Percentiles rank a stretch among this genome's conserved stretches.
Evolutionary conservation across 2,888 invertebrate genomes (phyloP).

Genomic region (Omphaloscelis lunosa): DNA sequence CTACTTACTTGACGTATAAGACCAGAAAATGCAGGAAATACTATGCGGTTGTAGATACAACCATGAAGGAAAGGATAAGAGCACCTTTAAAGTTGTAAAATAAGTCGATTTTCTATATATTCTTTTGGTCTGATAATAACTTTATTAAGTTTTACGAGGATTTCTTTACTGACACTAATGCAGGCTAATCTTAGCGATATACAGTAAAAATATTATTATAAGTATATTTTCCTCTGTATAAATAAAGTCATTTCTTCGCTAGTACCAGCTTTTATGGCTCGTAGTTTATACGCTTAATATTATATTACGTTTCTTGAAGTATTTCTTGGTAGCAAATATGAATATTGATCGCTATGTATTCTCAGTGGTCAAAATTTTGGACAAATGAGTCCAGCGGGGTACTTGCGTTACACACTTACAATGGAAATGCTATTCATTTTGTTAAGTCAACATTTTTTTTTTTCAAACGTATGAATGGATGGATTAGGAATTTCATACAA

Average conservation of each 20-base stretch:
- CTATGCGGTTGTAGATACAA: background rate
- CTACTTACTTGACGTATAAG: background rate
- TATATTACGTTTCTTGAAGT: conserved; percentile 16
- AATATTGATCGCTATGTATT: background rate
- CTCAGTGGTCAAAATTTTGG: background rate
- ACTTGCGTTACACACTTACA: background rate
- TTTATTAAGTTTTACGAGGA: conserved; percentile 31
- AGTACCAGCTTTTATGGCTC: conserved; percentile 38
- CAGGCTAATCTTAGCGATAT: conserved; percentile 33
- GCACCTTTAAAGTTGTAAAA: conserved; percentile 2
- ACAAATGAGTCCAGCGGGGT: background rate
- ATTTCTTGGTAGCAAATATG: conserved; percentile 10
- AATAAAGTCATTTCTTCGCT: conserved; percentile 51
- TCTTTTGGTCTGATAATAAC: conserved; percentile 27
- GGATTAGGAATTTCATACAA: background rate
- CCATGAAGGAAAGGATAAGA: background rate
- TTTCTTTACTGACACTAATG: conserved; percentile 44
- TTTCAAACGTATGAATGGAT: background rate
- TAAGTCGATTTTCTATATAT: conserved; percentile 1
- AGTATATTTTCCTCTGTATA: conserved; percentile 32
- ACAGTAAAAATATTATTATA: conserved; percentile 28
- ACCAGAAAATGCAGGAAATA: background rate
- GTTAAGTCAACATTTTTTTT: background rate
- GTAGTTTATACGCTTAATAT: conserved; percentile 43
- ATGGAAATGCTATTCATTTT: background rate